Percentiles rank a stretch among this genome's conserved stretches.
phyloP scores from a whole-genome alignment of 2,113 vertebrate genomes.

The Nesoenas mayeri region DNA sequence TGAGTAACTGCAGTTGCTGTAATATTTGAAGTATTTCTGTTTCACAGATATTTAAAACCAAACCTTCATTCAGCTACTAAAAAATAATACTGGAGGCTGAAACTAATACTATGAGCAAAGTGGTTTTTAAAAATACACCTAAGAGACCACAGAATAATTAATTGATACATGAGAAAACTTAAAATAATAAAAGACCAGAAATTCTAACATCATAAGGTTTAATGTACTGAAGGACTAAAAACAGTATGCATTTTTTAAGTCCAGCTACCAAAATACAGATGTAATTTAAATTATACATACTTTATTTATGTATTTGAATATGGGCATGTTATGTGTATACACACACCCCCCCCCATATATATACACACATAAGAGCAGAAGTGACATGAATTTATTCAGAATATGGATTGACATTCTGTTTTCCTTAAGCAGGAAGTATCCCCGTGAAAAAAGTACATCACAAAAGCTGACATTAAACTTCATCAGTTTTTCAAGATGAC shows the following conservation, averaged over 20 bases:
- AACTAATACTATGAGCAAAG: not conserved
- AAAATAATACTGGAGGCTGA: not conserved
- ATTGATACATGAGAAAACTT: rapidly evolving
- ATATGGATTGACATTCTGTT: not conserved
- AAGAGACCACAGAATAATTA: not conserved
- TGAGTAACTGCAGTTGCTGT: not conserved
- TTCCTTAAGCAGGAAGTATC: not conserved
- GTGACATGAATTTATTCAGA: not conserved
- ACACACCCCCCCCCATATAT: not conserved
- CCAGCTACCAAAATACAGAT: not conserved
- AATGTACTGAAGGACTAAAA: not conserved
- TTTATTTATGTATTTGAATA: not conserved
- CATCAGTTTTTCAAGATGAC: not conserved
- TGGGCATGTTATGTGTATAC: not conserved
- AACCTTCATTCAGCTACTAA: not conserved
- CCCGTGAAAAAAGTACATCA: not conserved
- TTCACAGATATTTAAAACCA: not conserved
- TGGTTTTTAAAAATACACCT: not conserved
- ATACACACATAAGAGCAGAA: not conserved
- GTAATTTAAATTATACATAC: not conserved
- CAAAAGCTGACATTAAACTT: not conserved
- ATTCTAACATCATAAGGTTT: not conserved
- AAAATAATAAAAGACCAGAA: not conserved
- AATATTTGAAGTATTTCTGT: not conserved
- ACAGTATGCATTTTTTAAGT: not conserved